These are phyloP conservation scores for Bucco capensis DNA, from an alignment of 2,113 vertebrate species.

Conservation along the genomic window DNA sequence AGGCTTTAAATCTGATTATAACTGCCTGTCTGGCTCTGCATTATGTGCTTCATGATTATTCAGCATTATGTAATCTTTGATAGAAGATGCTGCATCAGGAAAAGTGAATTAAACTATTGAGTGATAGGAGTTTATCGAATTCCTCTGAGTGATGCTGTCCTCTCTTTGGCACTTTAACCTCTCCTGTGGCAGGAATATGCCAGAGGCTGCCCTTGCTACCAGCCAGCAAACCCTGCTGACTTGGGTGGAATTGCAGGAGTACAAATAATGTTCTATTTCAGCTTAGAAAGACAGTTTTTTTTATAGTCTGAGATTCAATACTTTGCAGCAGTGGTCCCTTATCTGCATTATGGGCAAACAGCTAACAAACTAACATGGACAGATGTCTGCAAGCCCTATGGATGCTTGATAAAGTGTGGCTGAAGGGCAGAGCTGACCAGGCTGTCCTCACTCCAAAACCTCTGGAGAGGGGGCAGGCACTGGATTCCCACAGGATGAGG, in stretches of 20 bases:
- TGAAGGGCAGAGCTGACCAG: not conserved
- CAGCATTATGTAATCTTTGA: slow-evolving; percentile 68
- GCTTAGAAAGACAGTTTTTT: slow-evolving; percentile 51
- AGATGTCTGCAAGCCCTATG: not conserved
- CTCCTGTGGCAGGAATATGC: not conserved
- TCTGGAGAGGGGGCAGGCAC: not conserved
- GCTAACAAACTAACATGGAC: not conserved
- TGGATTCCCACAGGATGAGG: not conserved
- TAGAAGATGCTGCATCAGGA: slow-evolving; percentile 58
- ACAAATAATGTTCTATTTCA: slow-evolving; percentile 47
- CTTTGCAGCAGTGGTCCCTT: not conserved
- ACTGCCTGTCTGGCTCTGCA: slow-evolving; percentile 47
- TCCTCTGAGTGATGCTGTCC: not conserved
- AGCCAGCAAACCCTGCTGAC: slow-evolving; percentile 51
- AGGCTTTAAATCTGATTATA: slow-evolving; percentile 67
- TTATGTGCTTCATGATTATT: slow-evolving; percentile 38
- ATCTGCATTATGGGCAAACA: slow-evolving; percentile 18
- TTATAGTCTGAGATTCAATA: slow-evolving; percentile 13
- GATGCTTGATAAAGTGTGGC: not conserved
- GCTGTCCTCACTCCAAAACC: not conserved
- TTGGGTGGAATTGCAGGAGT: slow-evolving; percentile 11
- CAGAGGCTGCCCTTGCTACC: slow-evolving; percentile 11
- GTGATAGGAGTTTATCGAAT: slow-evolving; percentile 58
- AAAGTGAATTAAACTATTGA: slow-evolving; percentile 62
- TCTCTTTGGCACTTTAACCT: slow-evolving; percentile 45